Base-by-base conservation (phyloP, 2,888 invertebrate genomes). In the Nipponacmea schrenckii region DNA sequence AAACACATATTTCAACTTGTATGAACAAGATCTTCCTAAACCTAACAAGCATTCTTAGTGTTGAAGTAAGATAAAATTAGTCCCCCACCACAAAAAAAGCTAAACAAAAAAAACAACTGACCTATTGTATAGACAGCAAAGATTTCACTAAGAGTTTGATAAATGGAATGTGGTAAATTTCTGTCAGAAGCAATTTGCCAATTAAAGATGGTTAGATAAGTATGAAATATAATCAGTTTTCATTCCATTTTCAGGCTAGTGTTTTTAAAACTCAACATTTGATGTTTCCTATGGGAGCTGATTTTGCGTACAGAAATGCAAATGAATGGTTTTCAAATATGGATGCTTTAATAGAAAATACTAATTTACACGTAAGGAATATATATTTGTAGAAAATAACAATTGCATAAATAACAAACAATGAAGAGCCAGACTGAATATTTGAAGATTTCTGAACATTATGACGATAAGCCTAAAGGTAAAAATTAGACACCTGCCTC, bases 221-320 rank as follows among this genome's bases (percentile, higher is more conserved):
- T n/a, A n/a, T n/a, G n/a, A n/a, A n/a, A n/a, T n/a, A n/a, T 31
- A 31, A 31, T 31, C 31, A 31, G 5, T 31, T 31, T 31, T 31
- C 31, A 31, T 31, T 31, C 2, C 31, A 31, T 31, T 74, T 83
- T 0, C 92, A 94, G 91, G 90, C 92, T 0, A 83, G 85, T 17
- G 77, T 82, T 68, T 89, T 83, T 74, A 79, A 75, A 46, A 93
- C 94, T 1, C 92, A 93, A 81, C 94, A 96, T 85, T 90, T 95
- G 0, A 86, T 91, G 82, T 90, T 96, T 71, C 95, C 96, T 0
- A 96, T 96, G 96, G 97, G 97, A 0, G 94, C 94, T 44, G 96
- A 97, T 89, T 97, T 97, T 86, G 94, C 94, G 12, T 97, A 94
- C 86, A 94, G 94, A 85, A 92, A 94, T 82, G 96, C 96, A 0